phyloP scores from a whole-genome alignment of 2,113 vertebrate species.

The Charadrius vociferus region DNA sequence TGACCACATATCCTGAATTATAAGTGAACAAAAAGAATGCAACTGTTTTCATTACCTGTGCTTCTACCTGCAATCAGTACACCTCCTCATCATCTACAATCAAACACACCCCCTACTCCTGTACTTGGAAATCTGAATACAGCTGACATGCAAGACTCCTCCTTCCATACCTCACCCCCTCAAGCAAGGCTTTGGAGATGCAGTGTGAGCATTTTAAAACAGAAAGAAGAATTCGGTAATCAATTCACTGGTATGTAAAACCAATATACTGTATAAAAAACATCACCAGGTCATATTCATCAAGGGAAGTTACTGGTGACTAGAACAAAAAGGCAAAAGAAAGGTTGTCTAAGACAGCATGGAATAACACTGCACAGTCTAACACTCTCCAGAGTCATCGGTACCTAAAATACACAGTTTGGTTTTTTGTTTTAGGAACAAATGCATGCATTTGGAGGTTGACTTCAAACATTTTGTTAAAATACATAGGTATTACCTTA shows the following conservation, averaged over 20 bases:
- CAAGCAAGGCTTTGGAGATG: not conserved
- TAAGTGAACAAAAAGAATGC: not conserved
- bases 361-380: not conserved
- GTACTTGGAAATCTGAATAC: not conserved
- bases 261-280: not conserved
- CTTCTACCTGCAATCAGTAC: not conserved
- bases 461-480: not conserved
- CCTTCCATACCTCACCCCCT: not conserved
- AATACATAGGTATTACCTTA: not conserved
- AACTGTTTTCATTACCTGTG: not conserved
- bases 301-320: not conserved
- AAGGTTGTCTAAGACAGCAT: not conserved
- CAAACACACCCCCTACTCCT: not conserved
- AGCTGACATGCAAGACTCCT: not conserved
- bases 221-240: not conserved
- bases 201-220: not conserved
- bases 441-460: not conserved
- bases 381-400: not conserved
- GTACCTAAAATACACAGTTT: not conserved
- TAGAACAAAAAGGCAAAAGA: not conserved
- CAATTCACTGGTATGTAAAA: not conserved
- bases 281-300: not conserved
- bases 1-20: not conserved
- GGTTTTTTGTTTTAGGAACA: not conserved
- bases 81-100: not conserved